Conservation (phyloP, 2,797 vertebrate species). For the Enoplosus armatus region DNA sequence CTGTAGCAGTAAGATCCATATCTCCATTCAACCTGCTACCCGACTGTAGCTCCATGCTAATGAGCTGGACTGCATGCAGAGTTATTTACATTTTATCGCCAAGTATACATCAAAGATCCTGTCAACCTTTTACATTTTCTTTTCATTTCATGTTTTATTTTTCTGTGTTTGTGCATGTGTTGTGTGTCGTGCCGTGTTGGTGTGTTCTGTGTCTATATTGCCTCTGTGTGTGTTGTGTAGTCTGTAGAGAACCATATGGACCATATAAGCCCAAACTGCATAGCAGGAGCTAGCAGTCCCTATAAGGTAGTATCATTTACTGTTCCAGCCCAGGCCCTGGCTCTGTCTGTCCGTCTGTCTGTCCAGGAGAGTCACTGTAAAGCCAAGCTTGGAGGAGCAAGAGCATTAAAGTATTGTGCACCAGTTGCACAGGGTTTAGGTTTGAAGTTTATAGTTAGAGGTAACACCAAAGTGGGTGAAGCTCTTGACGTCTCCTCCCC, state of each 20-base stretch:
- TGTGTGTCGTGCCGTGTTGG: conserved; percentile 83
- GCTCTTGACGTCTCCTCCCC: conserved; percentile 46
- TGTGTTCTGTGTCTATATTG: conserved; percentile 83
- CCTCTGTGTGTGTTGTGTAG: conserved; percentile 91
- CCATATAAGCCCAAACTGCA: conserved; percentile 92
- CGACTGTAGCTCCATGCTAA: conserved; percentile 15
- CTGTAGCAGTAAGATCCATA: conserved; percentile 8
- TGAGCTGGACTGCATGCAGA: conserved; percentile 10
- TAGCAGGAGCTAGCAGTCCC: conserved; percentile 92
- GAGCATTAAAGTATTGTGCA: conserved; percentile 1
- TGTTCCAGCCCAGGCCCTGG: conserved; percentile 72
- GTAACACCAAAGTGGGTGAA: conserved; percentile 37
- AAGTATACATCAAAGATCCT: conserved; percentile 54
- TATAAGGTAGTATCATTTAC: conserved; percentile 92
- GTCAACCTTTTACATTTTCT: conserved; percentile 72
- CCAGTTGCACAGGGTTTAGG: not conserved
- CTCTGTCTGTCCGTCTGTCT: conserved; percentile 74
- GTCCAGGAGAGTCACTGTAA: conserved; percentile 57
- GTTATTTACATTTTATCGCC: conserved; percentile 42
- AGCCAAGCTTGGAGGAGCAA: conserved; percentile 66
- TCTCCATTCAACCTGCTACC: conserved; percentile 1
- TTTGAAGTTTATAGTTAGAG: conserved; percentile 16
- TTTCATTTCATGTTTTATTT: conserved; percentile 88
- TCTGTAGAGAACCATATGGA: conserved; percentile 97
- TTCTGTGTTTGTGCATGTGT: conserved; percentile 93